These are phyloP conservation scores for Colletes latitarsis DNA, from an alignment of 1,140 invertebrate species.

Conservation along the genomic window DNA sequence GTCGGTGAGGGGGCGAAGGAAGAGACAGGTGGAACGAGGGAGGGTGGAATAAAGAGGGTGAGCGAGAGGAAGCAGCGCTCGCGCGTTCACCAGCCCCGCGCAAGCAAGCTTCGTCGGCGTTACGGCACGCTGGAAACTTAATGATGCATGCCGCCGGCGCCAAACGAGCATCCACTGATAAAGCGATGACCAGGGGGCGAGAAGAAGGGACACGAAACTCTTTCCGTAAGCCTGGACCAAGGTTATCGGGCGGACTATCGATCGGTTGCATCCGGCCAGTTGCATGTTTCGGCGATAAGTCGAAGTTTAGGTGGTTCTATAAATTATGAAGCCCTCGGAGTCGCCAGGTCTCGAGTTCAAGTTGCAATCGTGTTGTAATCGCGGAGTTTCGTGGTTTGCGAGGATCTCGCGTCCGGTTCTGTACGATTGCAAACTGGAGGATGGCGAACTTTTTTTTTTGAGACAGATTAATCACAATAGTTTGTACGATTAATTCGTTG, in stretches of 20 bases:
- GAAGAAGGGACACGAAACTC: slow-evolving; percentile 60
- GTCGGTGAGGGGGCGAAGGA: slow-evolving; percentile 11
- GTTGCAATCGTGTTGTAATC: not conserved
- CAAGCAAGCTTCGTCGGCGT: slow-evolving; percentile 66
- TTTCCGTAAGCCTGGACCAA: slow-evolving; percentile 53
- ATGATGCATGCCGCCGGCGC: slow-evolving; percentile 69
- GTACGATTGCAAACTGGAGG: no score
- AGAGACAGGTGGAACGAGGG: slow-evolving; percentile 37
- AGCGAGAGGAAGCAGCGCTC: slow-evolving; percentile 32
- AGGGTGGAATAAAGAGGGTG: slow-evolving; percentile 50
- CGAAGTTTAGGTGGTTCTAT: slow-evolving; percentile 4
- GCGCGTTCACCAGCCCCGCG: slow-evolving; percentile 29
- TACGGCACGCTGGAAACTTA: slow-evolving; percentile 67
- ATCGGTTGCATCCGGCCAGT: slow-evolving; percentile 46
- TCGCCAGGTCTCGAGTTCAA: no score
- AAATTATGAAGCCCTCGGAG: slow-evolving; percentile 15
- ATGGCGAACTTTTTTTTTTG: no score
- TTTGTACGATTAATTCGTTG: no score
- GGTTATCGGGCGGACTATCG: slow-evolving; percentile 53
- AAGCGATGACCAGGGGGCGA: slow-evolving; percentile 67
- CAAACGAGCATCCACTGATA: slow-evolving; percentile 71
- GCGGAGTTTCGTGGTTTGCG: not conserved
- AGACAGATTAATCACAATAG: no score
- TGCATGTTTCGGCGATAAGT: slow-evolving; percentile 50
- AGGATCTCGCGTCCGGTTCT: not conserved